Conservation (phyloP, 2,888 invertebrate species). For the Sarcophaga rosellei region DNA sequence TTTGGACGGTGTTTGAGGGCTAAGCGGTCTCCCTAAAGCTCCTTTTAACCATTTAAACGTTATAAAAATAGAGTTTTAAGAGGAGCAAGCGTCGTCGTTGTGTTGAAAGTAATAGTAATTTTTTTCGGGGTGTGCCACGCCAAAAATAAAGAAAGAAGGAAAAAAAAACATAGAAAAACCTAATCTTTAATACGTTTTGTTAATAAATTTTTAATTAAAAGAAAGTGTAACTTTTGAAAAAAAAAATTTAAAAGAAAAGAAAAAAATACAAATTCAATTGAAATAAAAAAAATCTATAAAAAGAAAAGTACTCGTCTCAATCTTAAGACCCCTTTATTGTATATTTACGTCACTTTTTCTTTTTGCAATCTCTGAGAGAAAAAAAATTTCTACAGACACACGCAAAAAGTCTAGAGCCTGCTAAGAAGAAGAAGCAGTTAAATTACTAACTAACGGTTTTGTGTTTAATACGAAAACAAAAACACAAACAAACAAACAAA, state of each 20-base stretch:
- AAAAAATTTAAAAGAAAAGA: slow-evolving; percentile 2
- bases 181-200: slow-evolving; percentile 19
- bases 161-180: not conserved
- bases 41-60: slow-evolving; percentile 1
- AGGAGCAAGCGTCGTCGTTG: slow-evolving; percentile 59
- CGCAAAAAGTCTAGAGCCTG: not conserved
- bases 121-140: slow-evolving; percentile 67
- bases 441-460: slow-evolving; percentile 9
- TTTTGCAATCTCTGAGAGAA: not conserved
- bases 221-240: not conserved
- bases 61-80: slow-evolving; percentile 42
- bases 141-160: slow-evolving; percentile 34
- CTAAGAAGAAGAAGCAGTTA: not conserved
- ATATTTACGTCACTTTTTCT: slow-evolving; percentile 64
- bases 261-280: not conserved
- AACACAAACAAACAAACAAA: slow-evolving; percentile 23
- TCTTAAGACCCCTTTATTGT: not conserved
- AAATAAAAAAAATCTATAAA: not conserved
- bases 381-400: not conserved
- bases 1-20: slow-evolving; percentile 1
- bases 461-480: slow-evolving; percentile 25
- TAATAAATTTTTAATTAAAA: slow-evolving; percentile 27
- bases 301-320: slow-evolving; percentile 1
- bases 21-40: slow-evolving; percentile 56
- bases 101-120: slow-evolving; percentile 60